These are phyloP conservation scores for Numida meleagris DNA, from an alignment of 2,113 vertebrate species.

Conservation along the genomic window DNA sequence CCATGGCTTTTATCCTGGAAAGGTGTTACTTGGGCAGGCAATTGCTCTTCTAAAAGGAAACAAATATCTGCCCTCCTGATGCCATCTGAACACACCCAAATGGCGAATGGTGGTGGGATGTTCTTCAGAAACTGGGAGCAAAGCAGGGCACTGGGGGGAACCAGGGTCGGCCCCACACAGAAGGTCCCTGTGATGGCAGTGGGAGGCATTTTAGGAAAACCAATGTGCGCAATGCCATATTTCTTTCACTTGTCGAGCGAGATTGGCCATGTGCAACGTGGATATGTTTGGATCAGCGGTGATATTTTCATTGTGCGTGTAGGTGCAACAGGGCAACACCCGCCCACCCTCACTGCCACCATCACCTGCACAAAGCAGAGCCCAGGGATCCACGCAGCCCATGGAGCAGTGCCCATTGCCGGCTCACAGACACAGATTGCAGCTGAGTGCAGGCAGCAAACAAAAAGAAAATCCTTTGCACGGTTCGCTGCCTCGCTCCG, in stretches of 20 bases:
- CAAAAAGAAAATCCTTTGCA: not conserved
- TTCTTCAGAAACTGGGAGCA: not conserved
- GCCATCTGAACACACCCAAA: not conserved
- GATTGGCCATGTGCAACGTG: not conserved
- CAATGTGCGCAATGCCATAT: rapidly evolving
- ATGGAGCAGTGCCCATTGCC: not conserved
- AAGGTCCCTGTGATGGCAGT: not conserved
- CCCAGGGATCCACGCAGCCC: rapidly evolving
- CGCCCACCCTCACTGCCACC: not conserved
- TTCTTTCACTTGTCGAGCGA: not conserved
- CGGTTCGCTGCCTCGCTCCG: not conserved
- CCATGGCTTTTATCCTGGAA: not conserved
- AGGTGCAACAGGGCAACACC: not conserved
- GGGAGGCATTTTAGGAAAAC: not conserved
- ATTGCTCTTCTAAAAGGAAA: not conserved
- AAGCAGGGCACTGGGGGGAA: not conserved
- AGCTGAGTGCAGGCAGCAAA: not conserved
- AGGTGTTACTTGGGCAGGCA: not conserved
- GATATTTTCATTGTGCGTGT: not conserved
- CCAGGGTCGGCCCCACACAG: not conserved
- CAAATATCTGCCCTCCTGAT: not conserved
- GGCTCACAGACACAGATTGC: not conserved
- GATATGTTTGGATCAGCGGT: rapidly evolving
- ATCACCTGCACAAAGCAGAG: rapidly evolving
- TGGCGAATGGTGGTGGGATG: not conserved